Base-by-base conservation (phyloP, 1,140 invertebrate genomes). In the Philaenus spumarius region DNA sequence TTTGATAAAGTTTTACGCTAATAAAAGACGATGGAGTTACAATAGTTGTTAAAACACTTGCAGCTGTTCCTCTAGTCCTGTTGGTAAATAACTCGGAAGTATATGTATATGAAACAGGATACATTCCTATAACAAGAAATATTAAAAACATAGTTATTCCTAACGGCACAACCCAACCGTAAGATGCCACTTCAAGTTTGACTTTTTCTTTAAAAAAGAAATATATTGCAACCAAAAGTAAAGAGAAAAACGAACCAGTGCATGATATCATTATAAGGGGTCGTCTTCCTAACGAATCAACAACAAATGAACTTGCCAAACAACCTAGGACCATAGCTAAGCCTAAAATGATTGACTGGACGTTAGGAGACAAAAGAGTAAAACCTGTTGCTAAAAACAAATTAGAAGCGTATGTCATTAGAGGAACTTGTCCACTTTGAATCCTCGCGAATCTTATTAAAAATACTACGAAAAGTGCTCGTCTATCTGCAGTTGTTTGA, bases 241-340 rank as follows among this genome's bases (percentile, higher is more conserved):
- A 37, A 3, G 62, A 61, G 14, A 63, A 55, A 14, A 67, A 20
- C 0, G 73, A 48, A 59, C 60, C 60, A 34, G 61, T 37, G 6
- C 56, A 50, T n/a, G 77, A 79, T 1, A 78, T 59, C 9, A 81
- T 65, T 1, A 84, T 68, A 9, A 84, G 69, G 35, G 77, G 71
- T 52, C 77, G 73, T 57, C 81, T 66, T 14, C 74, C 76, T 0
- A 69, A 57, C 48, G 67, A 65, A 55, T 79, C 69, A 59, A 58
- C 56, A 15, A 56, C 48, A 22, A 51, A 51, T 24, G 75, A 69
- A 2, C 75, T 78, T 0, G 77, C 72, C 9, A 73, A 56, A 30
- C 78, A 68, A 60, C 60, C 47, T 0, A 60, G 14, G 17, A 50
- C 55, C n/a, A n/a, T n/a, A n/a, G n/a, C n/a, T n/a, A n/a, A n/a